Evolutionary conservation across 2,888 invertebrate species (phyloP).

Genomic region (Acanthosepion lycidas): DNA sequence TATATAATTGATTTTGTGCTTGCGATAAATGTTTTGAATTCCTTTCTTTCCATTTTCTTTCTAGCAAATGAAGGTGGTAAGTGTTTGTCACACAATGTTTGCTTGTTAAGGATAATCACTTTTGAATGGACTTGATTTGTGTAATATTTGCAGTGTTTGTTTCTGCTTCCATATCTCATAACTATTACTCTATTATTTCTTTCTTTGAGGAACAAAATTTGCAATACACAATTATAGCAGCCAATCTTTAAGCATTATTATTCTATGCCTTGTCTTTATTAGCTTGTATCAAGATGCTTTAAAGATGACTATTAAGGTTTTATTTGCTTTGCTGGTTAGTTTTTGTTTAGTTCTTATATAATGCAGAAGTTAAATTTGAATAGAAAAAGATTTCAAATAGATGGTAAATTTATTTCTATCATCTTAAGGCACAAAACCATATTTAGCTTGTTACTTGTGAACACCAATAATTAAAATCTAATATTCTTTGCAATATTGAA

Average conservation of each 20-base stretch:
- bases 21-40: background rate
- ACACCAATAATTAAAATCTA: too few species aligned
- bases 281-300: too few species aligned
- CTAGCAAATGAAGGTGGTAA: slow-evolving; percentile 43
- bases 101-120: background rate
- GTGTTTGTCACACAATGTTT: slow-evolving; percentile 40
- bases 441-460: too few species aligned
- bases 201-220: background rate
- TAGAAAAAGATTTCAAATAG: too few species aligned
- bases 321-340: too few species aligned
- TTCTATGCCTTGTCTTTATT: background rate
- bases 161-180: slow-evolving; percentile 1
- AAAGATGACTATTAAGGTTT: too few species aligned
- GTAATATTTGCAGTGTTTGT: background rate
- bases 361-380: too few species aligned
- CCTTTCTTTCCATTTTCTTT: slow-evolving; percentile 37
- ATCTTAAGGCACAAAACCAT: too few species aligned
- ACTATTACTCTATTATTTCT: background rate
- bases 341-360: too few species aligned
- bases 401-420: too few species aligned
- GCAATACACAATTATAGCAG: background rate
- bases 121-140: background rate
- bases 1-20: too few species aligned
- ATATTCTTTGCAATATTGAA: too few species aligned
- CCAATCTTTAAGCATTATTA: background rate